Base-by-base conservation (phyloP, 2,797 vertebrate genomes). In the Steatocranus sp. region DNA sequence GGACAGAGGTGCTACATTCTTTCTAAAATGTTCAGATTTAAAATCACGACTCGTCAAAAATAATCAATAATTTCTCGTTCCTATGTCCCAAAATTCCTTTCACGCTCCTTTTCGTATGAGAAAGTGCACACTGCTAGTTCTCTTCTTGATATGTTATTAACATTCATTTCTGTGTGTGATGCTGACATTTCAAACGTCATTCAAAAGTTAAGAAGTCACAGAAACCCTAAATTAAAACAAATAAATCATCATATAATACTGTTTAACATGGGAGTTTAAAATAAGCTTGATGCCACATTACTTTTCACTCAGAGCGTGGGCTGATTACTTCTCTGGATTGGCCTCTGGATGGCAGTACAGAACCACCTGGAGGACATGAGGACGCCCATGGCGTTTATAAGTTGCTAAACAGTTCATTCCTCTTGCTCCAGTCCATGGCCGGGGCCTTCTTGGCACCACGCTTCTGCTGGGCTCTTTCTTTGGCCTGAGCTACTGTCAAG, bases 341-440 rank as follows among this genome's bases (percentile, higher is more conserved):
- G 73, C 75, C 75, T 76, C 23, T 15, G 11, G 78, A 12, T 77
- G 82, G 56, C 48, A 18, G 74, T 7, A 25, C 53, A 34, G 85
- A 43, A 6, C 17, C 11, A 53, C 23, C n/a, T 38, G 58, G 18
- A 68, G 17, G 32, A 8, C 11, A 9, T 1, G 51, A 17, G 2
- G n/a, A 10, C 3, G 17, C 12, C 7, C 2, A 1, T n/a, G 76
- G n/a, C 18, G 20, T 92, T 97, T 96, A 99, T 89, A 99, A 94
- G 91, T 98, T 99, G 95, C 98, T 97, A 93, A 99, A 99, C 80
- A 99, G 96, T 93, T 99, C 97, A 0, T 99, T 99, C 94, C 98
- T 97, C 97, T 98, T 98, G 97, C 96, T 98, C 98, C 98, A 99
- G 96, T 98, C 98, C 98, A 99, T 99, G 91, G 95, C 68, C 0